Evolutionary conservation across 2,797 vertebrate genomes (phyloP).

Genomic region (Muscicapa comitata): DNA sequence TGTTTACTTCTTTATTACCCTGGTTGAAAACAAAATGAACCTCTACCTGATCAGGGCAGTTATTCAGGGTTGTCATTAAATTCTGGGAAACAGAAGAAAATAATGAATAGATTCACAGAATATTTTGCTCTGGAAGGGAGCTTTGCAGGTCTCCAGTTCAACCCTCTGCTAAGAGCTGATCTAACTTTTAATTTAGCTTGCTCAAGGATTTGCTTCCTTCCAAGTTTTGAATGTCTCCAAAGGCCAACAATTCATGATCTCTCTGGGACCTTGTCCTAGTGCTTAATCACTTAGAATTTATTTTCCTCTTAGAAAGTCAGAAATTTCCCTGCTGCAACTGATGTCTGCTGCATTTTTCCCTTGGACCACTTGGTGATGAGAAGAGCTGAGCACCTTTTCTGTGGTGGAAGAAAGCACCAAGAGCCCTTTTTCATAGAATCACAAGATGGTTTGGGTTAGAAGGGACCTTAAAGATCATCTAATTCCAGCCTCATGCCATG

Average conservation of each 20-base stretch:
- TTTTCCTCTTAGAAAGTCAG: background rate
- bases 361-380: background rate
- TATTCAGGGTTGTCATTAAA: background rate
- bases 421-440: background rate
- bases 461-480: background rate
- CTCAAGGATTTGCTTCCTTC: background rate
- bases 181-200: background rate
- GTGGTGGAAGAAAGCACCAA: rapidly evolving
- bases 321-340: background rate
- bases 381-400: background rate
- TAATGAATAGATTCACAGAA: background rate
- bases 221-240: background rate
- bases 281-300: background rate
- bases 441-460: background rate
- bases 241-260: background rate
- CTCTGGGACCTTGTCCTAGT: background rate
- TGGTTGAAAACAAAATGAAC: background rate
- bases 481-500: background rate
- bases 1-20: background rate
- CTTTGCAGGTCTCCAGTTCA: background rate
- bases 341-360: background rate
- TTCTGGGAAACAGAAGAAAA: background rate
- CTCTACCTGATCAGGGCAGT: background rate
- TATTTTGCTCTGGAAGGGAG: background rate
- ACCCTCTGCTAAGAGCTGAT: background rate